Percentiles rank a stretch among this genome's conserved stretches.
Conservation (phyloP, 1,140 invertebrate genomes). For the Drosophila bocqueti region DNA sequence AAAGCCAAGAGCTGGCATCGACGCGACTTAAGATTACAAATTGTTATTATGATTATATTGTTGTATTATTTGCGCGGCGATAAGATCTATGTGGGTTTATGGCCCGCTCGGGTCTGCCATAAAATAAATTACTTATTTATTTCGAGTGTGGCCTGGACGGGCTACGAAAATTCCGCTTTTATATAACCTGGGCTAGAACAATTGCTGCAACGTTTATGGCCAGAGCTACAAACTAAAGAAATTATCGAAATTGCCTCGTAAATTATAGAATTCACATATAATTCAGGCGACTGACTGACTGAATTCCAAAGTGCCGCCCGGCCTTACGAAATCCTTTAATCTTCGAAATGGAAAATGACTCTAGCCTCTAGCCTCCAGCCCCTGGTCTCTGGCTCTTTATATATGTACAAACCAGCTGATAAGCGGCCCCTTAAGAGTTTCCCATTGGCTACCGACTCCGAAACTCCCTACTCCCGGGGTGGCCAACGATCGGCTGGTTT, state of each 20-base stretch:
- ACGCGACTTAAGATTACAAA: constrained; percentile 75
- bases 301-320: constrained; percentile 38
- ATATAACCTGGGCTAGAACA: constrained; percentile 54
- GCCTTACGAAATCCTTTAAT: constrained; percentile 55
- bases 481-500: constrained; percentile 27
- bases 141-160: constrained; percentile 52
- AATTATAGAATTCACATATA: constrained; percentile 67
- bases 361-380: not conserved
- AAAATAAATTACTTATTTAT: constrained; percentile 83
- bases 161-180: constrained; percentile 37
- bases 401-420: not conserved
- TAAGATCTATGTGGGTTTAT: constrained; percentile 73
- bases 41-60: constrained; percentile 75
- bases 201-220: constrained; percentile 72
- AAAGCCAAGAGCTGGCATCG: constrained; percentile 67
- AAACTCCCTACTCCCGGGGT: constrained; percentile 1
- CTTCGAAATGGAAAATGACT: constrained; percentile 33
- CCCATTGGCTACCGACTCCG: constrained; percentile 16
- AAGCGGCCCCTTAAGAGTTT: constrained; percentile 23
- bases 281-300: constrained; percentile 25
- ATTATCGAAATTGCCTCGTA: constrained; percentile 78
- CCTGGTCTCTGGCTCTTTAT: not conserved
- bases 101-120: constrained; percentile 49
- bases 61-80: constrained; percentile 73
- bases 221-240: constrained; percentile 56